phyloP scores from a whole-genome alignment of 2,888 invertebrate genomes.

The Perizoma flavofasciatum region DNA sequence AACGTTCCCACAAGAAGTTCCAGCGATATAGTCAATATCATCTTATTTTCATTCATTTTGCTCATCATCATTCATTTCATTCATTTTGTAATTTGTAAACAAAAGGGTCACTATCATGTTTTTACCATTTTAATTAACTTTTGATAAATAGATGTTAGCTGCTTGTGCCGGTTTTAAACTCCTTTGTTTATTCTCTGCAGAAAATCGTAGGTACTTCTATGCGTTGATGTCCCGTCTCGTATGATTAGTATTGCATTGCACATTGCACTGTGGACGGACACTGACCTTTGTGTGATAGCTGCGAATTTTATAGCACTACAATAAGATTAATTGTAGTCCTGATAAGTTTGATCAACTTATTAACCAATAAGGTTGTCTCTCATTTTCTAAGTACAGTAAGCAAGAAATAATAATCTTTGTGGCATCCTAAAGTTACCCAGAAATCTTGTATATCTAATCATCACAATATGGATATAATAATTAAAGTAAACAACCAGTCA shows the following conservation, averaged over 20 bases:
- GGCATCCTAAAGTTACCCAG: not conserved
- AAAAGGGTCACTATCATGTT: too few species aligned
- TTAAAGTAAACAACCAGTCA: constrained; percentile 81
- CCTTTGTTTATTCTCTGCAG: too few species aligned
- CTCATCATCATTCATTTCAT: not conserved
- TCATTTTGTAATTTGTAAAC: not conserved
- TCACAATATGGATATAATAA: constrained; percentile 74
- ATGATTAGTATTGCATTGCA: not conserved
- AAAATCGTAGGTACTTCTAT: too few species aligned
- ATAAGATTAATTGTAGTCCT: not conserved
- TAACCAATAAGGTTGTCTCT: too few species aligned
- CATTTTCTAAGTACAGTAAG: too few species aligned
- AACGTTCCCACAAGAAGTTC: too few species aligned
- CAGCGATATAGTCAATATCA: too few species aligned
- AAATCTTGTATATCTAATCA: not conserved
- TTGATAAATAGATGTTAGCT: too few species aligned
- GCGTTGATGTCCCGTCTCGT: too few species aligned
- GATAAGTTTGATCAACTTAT: not conserved
- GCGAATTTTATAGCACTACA: too few species aligned
- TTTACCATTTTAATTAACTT: too few species aligned
- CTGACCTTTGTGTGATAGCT: constrained; percentile 5
- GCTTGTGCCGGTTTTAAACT: too few species aligned
- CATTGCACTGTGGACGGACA: constrained; percentile 2
- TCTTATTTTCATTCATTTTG: not conserved
- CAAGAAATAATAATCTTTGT: not conserved